These are phyloP conservation scores for Brachionus sp. DNA, from an alignment of 1,140 invertebrate species.

Conservation along the genomic window DNA sequence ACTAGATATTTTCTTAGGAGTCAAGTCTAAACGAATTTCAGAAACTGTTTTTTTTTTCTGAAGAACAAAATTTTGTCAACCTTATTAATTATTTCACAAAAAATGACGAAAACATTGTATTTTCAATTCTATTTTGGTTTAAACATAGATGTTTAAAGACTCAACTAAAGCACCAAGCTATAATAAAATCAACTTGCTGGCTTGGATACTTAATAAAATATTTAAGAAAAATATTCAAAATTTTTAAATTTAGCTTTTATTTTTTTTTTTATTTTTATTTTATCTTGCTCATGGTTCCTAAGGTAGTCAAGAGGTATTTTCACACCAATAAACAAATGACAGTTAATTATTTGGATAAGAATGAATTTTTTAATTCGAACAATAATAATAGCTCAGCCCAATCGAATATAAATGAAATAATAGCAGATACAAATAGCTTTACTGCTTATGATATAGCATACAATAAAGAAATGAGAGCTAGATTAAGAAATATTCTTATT, in stretches of 20 bases:
- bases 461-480: constrained; percentile 8
- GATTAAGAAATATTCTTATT: neutral
- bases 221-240: neutral
- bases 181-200: neutral
- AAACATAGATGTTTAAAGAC: too few relatives aligned
- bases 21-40: too few relatives aligned
- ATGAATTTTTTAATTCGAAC: neutral
- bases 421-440: neutral
- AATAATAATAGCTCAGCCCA: neutral
- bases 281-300: neutral
- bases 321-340: neutral
- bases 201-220: neutral
- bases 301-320: neutral
- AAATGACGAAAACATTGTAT: too few relatives aligned
- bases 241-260: neutral
- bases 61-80: too few relatives aligned
- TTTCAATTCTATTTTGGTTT: too few relatives aligned
- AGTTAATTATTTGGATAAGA: neutral
- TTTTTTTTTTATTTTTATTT: neutral
- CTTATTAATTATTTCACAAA: too few relatives aligned
- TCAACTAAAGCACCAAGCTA: neutral
- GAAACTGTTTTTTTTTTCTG: too few relatives aligned
- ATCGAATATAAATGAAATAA: neutral
- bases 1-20: too few relatives aligned
- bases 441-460: neutral